A percentile compares a stretch with the other conserved stretches of the same genome.
phyloP scores from a whole-genome alignment of 2,888 invertebrate species.

The Aspidiotus rigidus region DNA sequence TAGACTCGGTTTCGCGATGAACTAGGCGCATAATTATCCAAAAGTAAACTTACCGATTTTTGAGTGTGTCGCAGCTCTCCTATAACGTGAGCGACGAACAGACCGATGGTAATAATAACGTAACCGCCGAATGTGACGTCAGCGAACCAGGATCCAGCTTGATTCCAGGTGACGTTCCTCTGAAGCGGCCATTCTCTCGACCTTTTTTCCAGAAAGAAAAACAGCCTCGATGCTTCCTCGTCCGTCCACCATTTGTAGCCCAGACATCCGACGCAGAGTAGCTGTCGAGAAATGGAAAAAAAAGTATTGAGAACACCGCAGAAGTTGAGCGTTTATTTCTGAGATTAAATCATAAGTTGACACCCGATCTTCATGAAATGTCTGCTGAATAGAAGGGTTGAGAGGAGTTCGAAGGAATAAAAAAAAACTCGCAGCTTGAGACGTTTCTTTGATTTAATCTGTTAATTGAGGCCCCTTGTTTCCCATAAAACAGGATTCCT shows the following conservation, averaged over 20 bases:
- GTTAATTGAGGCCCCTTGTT: too few species aligned
- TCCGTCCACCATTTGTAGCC: conserved; percentile 61
- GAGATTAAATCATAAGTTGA: neutral
- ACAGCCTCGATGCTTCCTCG: conserved; percentile 60
- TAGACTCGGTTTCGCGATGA: too few species aligned
- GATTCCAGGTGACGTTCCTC: conserved; percentile 64
- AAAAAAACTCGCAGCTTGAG: too few species aligned
- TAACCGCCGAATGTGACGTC: conserved; percentile 61
- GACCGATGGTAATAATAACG: conserved; percentile 58
- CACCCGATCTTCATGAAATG: neutral
- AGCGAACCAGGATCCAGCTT: conserved; percentile 57
- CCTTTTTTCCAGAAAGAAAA: conserved; percentile 58
- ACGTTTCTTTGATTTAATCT: too few species aligned
- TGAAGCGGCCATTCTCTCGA: conserved; percentile 66
- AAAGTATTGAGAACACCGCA: neutral
- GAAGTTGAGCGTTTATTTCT: neutral
- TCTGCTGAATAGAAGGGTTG: too few species aligned
- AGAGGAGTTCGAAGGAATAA: too few species aligned
- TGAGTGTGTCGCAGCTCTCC: conserved; percentile 57
- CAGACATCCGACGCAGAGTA: conserved; percentile 57
- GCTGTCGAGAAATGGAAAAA: conserved; percentile 45
- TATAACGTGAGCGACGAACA: conserved; percentile 55
- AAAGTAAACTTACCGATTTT: conserved; percentile 44
- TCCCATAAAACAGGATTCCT: too few species aligned
- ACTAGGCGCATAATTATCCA: too few species aligned